Evolutionary conservation across 2,797 vertebrate species (phyloP).

Genomic region (Lagorchestes hirsutus): DNA sequence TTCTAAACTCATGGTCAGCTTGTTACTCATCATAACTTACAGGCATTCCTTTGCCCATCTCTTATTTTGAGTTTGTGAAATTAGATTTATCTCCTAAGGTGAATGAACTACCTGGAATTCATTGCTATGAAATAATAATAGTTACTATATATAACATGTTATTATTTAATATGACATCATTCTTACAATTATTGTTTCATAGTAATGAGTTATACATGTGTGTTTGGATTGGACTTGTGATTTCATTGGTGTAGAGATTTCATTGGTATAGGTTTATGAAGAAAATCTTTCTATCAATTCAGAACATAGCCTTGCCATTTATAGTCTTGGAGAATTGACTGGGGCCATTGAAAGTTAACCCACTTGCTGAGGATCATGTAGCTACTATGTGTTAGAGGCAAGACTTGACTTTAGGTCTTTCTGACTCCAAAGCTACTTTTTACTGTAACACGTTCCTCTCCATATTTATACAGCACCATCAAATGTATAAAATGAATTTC

Average conservation of each 20-base stretch:
- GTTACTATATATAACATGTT: background rate
- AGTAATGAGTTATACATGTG: background rate
- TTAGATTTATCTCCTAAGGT: background rate
- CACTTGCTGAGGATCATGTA: background rate
- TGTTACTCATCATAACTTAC: background rate
- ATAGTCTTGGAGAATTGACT: background rate
- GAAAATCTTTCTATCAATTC: background rate
- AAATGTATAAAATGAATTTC: background rate
- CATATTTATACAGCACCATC: background rate
- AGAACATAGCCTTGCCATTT: background rate
- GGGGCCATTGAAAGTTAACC: background rate
- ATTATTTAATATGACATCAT: background rate
- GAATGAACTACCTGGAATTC: background rate
- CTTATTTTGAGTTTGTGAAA: background rate
- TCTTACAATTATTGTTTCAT: background rate
- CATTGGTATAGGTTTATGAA: background rate
- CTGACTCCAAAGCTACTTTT: background rate
- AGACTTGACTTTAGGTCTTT: background rate
- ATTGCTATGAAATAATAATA: background rate
- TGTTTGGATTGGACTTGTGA: background rate
- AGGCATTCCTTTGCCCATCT: background rate
- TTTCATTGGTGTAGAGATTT: background rate
- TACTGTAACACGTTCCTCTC: background rate
- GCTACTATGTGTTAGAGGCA: background rate
- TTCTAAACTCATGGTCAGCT: conserved; percentile 6